Percentiles rank a stretch among this genome's conserved stretches.
These are phyloP conservation scores for Lerema accius DNA, from an alignment of 1,140 invertebrate genomes.

Conservation along the genomic window DNA sequence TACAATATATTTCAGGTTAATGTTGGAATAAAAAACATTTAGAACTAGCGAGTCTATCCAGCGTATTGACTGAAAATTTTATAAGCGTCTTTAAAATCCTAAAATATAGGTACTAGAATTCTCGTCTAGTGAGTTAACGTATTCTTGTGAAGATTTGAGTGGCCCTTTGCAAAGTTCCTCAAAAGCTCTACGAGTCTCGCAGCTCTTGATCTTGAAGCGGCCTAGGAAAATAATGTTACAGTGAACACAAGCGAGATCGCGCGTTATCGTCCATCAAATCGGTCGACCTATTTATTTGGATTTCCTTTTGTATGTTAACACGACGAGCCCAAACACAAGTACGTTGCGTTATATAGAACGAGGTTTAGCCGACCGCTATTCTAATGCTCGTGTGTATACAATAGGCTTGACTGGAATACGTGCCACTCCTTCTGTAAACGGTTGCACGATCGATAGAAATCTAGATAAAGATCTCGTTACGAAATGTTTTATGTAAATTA, in stretches of 20 bases:
- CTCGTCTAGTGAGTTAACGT: constrained; percentile 14
- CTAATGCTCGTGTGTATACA: constrained; percentile 30
- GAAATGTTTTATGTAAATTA: constrained; percentile 29
- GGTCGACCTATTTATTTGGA: constrained; percentile 12
- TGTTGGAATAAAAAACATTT: too few relatives aligned
- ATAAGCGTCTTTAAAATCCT: background rate
- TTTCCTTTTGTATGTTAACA: constrained; percentile 31
- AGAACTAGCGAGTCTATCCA: too few relatives aligned
- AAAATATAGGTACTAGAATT: background rate
- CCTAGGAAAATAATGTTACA: constrained; percentile 7
- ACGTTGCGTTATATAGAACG: constrained; percentile 9
- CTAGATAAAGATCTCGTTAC: constrained; percentile 21
- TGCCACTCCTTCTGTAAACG: constrained; percentile 27
- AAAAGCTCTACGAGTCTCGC: constrained; percentile 5
- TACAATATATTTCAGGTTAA: background rate
- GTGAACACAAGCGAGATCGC: constrained; percentile 11
- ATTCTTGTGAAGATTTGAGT: constrained; percentile 34
- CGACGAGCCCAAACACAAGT: constrained; percentile 22
- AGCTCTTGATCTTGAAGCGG: constrained; percentile 27
- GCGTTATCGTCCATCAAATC: constrained; percentile 11
- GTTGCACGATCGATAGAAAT: constrained; percentile 26
- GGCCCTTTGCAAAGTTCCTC: constrained; percentile 34
- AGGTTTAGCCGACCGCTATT: constrained; percentile 29
- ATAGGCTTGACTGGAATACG: constrained; percentile 20
- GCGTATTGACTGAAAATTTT: too few relatives aligned